Evolutionary conservation across 2,113 vertebrate genomes (phyloP).

Genomic region (Aleadryas rufinucha): DNA sequence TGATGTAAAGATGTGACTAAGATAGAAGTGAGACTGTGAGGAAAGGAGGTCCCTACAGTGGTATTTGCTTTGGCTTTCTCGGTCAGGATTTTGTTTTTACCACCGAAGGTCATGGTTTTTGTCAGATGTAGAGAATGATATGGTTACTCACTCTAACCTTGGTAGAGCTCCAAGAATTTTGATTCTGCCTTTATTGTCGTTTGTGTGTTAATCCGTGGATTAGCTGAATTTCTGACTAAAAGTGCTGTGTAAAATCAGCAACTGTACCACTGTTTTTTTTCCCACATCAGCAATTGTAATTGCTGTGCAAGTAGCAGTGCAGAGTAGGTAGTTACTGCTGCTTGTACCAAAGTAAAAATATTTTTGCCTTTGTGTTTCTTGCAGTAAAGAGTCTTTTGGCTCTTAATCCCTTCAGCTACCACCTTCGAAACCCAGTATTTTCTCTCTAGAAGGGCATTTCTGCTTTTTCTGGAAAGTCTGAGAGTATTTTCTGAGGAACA

Average conservation of each 20-base stretch:
- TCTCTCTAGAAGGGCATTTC: background rate
- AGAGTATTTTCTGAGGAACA: background rate
- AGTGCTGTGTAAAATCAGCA: background rate
- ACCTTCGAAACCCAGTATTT: background rate
- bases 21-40: background rate
- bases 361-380: background rate
- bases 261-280: background rate
- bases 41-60: background rate
- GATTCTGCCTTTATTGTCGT: background rate
- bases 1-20: background rate
- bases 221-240: background rate
- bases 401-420: background rate
- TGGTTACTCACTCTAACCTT: background rate
- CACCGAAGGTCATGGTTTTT: background rate
- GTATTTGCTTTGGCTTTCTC: background rate
- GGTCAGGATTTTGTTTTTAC: background rate
- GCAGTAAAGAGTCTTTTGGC: background rate
- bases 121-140: accelerated
- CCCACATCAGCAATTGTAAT: background rate
- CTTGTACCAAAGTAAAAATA: background rate
- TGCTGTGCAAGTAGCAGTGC: background rate
- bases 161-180: background rate
- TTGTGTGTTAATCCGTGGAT: background rate
- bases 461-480: background rate
- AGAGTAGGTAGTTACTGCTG: background rate